Evolutionary conservation across 2,888 invertebrate genomes (phyloP).

Genomic region (Anodontia alba): DNA sequence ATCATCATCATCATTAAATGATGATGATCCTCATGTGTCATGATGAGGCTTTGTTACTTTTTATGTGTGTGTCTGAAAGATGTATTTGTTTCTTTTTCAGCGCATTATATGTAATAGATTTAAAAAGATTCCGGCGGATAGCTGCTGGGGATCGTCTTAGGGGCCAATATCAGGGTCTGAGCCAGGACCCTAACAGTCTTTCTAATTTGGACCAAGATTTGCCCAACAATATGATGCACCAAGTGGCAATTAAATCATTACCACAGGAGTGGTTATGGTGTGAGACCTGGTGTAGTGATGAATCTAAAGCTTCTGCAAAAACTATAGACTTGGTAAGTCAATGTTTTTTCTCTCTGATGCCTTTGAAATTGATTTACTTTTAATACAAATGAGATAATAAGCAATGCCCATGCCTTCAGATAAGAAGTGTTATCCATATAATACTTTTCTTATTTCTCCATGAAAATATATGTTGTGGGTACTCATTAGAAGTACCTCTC

Average conservation of each 20-base stretch:
- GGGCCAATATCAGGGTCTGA: constrained; percentile 99
- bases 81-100: constrained; percentile 87
- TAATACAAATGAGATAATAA: background rate
- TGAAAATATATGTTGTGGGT: too few relatives aligned
- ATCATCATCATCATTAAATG: too few relatives aligned
- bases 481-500: too few relatives aligned
- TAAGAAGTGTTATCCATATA: too few relatives aligned
- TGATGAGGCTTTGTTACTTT: too few relatives aligned
- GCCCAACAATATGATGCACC: constrained; percentile 99
- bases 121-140: constrained; percentile 97
- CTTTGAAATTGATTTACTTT: background rate
- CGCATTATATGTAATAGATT: constrained; percentile 98
- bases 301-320: constrained; percentile 96
- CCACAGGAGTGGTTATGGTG: constrained; percentile 99
- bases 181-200: constrained; percentile 99
- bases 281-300: constrained; percentile 98
- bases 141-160: constrained; percentile 99
- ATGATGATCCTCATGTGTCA: too few relatives aligned
- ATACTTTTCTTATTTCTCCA: too few relatives aligned
- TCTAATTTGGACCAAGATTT: constrained; percentile 98
- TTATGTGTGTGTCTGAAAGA: too few relatives aligned
- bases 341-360: too few relatives aligned
- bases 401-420: too few relatives aligned
- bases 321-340: constrained; percentile 97
- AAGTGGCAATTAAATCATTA: constrained; percentile 96